These are phyloP conservation scores for Colius striatus DNA, from an alignment of 2,113 vertebrate species.

Conservation along the genomic window DNA sequence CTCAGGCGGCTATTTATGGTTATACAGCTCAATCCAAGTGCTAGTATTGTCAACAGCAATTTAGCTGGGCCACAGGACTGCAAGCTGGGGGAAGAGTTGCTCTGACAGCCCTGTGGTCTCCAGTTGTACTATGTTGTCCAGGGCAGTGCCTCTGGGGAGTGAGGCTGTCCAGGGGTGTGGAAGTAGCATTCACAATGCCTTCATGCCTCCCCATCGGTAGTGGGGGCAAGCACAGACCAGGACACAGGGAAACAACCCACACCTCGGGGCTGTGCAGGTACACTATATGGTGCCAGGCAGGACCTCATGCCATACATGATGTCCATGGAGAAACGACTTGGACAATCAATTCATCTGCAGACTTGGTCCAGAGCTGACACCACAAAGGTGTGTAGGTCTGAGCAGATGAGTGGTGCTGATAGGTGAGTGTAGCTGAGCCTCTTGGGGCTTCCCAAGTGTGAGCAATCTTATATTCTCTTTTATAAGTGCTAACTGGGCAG, in stretches of 20 bases:
- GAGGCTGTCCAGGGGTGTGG: neutral
- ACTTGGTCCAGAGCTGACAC: neutral
- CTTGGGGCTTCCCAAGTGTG: neutral
- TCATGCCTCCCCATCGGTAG: rapidly evolving
- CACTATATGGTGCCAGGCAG: neutral
- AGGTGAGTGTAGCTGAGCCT: neutral
- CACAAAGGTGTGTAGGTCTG: neutral
- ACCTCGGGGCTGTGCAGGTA: neutral
- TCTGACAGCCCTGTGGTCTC: neutral
- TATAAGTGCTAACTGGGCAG: neutral
- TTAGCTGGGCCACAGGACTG: neutral
- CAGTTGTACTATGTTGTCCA: neutral
- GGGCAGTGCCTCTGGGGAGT: neutral
- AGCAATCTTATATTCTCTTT: neutral
- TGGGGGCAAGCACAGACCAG: neutral
- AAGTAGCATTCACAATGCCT: rapidly evolving
- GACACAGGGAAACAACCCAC: neutral
- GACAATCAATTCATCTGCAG: neutral
- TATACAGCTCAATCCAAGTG: neutral
- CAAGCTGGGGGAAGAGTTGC: neutral
- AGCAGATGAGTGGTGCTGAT: neutral
- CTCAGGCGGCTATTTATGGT: neutral
- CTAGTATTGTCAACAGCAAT: neutral
- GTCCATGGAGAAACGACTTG: neutral
- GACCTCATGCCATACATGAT: neutral